Evolutionary conservation across 2,113 vertebrate species (phyloP).

Genomic region (Leptobrachium ailaonicum): DNA sequence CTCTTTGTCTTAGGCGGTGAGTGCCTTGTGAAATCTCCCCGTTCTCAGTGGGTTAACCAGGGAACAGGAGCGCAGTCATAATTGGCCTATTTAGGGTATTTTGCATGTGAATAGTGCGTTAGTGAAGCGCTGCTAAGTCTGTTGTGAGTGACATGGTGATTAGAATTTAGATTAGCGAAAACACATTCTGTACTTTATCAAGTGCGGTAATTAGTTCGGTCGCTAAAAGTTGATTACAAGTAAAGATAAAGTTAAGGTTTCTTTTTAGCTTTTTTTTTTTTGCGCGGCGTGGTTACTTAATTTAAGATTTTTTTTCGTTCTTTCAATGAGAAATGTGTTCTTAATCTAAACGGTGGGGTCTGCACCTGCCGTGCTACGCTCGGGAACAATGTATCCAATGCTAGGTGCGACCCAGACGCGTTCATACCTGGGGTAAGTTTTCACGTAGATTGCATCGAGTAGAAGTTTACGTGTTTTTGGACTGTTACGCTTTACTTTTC

Average conservation of each 20-base stretch:
- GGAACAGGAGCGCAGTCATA: slow-evolving; percentile 85
- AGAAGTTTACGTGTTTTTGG: no score
- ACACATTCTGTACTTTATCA: slow-evolving; percentile 86
- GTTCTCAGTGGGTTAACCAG: slow-evolving; percentile 80
- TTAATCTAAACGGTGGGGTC: slow-evolving; percentile 66
- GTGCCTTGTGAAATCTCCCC: slow-evolving; percentile 78
- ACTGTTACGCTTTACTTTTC: no score
- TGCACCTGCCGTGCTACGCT: slow-evolving; percentile 64
- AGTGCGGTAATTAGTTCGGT: slow-evolving; percentile 86
- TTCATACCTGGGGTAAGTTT: slow-evolving; percentile 71
- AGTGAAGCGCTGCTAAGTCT: slow-evolving; percentile 88
- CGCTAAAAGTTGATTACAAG: slow-evolving; percentile 81
- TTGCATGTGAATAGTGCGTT: slow-evolving; percentile 95
- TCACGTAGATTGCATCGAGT: neutral
- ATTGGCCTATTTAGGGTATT: slow-evolving; percentile 97
- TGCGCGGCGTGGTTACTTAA: slow-evolving; percentile 60
- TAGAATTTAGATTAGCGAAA: slow-evolving; percentile 94
- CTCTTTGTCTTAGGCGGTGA: slow-evolving; percentile 89
- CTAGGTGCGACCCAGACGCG: slow-evolving; percentile 69
- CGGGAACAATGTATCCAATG: slow-evolving; percentile 72
- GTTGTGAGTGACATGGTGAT: slow-evolving; percentile 92
- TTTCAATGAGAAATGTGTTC: slow-evolving; percentile 70
- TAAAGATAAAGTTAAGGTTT: slow-evolving; percentile 81
- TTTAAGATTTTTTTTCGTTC: slow-evolving; percentile 76
- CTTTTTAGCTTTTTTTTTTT: slow-evolving; percentile 21